Base-by-base conservation (phyloP, 2,888 invertebrate species). In the Tetropium fuscum region DNA sequence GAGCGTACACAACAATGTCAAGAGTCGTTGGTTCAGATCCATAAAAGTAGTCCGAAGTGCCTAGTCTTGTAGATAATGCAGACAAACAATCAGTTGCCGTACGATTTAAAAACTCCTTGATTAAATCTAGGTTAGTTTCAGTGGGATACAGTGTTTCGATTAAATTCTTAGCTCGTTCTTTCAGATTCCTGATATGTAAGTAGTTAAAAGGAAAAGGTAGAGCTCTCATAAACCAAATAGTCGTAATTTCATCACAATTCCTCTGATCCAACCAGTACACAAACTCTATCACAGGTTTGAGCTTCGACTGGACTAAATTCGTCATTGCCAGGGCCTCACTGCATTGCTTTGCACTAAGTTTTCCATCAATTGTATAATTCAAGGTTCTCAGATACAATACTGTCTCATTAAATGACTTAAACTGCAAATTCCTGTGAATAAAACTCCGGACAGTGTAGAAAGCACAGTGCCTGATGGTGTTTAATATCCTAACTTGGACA, bases 1-100 rank as follows among this genome's bases (percentile, higher is more conserved):
- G 94, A 0, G 95, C 91, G 80, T 94, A 97, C 3, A 97, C 89
- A 41, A 91, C 85, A 0, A 95, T 94, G 83, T 98, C 98, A 63
- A 97, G 84, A 0, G 92, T 90, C 4, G 90, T 89, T 0, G 90
- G 91, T 6, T 84, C 79, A 64, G 86, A 86, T 1, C 95, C 95
- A 77, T 93, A 94, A 82, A 97, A 96, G 82, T 90, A 97, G 66
- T 92, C 88, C 63, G 88, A 87, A 47, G 92, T 90, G 0, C 93
- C 95, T 19, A 98, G 83, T 71, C 93, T 72, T 1, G 71, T 64
- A 2, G 79, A 74, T 18, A 81, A 63, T 32, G 72, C 72, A 2
- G 71, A 67, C 27, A 81, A 74, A 64, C 79, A 78, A 19, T 79
- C 78, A 7, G 68, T 70, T 1, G 78, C 78, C 1, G 65, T 61